Evolutionary conservation across 2,888 invertebrate genomes (phyloP).

Genomic region (Conops quadrifasciatus): DNA sequence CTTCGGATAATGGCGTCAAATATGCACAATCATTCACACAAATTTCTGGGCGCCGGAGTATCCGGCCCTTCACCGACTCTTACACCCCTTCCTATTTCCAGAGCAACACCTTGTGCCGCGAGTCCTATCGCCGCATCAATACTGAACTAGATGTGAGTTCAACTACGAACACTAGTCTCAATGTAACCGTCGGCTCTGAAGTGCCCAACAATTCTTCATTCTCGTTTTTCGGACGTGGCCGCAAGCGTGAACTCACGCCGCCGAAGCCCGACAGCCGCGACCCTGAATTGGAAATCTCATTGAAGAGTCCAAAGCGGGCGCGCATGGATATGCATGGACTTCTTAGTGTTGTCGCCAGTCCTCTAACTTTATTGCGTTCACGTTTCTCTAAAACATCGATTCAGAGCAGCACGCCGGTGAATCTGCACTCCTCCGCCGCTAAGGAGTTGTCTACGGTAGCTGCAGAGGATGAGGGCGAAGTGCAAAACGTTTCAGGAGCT

Average conservation of each 20-base stretch:
- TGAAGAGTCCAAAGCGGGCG: conserved; percentile 56
- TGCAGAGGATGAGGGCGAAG: conserved; percentile 53
- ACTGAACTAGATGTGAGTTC: conserved; percentile 58
- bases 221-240: conserved; percentile 59
- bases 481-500: conserved; percentile 58
- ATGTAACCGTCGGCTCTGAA: conserved; percentile 64
- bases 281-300: conserved; percentile 56
- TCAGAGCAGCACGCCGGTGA: conserved; percentile 55
- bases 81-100: conserved; percentile 54
- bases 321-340: conserved; percentile 56
- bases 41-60: conserved; percentile 61
- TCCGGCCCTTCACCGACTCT: conserved; percentile 50
- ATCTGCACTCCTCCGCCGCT: conserved; percentile 40
- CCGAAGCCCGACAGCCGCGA: conserved; percentile 54
- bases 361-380: conserved; percentile 58
- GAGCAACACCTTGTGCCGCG: conserved; percentile 49
- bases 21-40: conserved; percentile 51
- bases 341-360: conserved; percentile 58
- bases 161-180: conserved; percentile 60
- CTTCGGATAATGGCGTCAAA: conserved; percentile 47
- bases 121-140: conserved; percentile 57
- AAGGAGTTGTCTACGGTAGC: background rate
- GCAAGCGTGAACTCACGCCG: conserved; percentile 60
- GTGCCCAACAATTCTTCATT: conserved; percentile 60
- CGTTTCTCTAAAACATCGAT: conserved; percentile 58